Evolutionary conservation across 2,113 vertebrate genomes (phyloP), one percentile per base, ranked within the genome.

Genomic region (Condylura cristata): DNA sequence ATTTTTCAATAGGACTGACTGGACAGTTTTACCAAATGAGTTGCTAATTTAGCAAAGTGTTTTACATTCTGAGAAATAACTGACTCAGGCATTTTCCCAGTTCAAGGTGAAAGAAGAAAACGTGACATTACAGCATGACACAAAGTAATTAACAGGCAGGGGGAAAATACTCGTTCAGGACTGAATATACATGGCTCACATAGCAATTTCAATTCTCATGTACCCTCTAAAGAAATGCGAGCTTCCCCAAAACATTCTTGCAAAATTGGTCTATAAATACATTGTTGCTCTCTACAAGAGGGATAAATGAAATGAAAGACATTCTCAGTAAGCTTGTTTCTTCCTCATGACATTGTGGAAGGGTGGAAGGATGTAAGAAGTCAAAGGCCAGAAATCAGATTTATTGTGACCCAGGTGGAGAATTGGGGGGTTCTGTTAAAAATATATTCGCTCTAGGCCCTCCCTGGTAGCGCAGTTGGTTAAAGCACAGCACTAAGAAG

Each of bases 11-110:
- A 63, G 51, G n/a, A 88, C 32, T 86, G 58, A 63, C 74, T 48
- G 28, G 26, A 89, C 66, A 79, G 44, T 75, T 94, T 79, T 93
- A 46, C 32, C 39, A 93, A 80, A 60, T 91, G 26, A 80, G 17
- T 86, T 83, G 22, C 26, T 89, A 79, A 44, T 74, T 89, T 93
- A 76, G 28, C 2, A 20, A 75, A 93, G 28, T 82, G 0, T 34
- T 76, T 96, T 70, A 12, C 3, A 94, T 56, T 20, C 37, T n/a
- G 88, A 85, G 22, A 93, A 94, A 74, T 88, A 30, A 91, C 74
- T 46, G 30, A 79, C 39, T 75, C 11, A 6, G 24, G 7, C 28
- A 91, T 86, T 89, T 89, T 86, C 44, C 26, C 7, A 91, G 44
- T 86, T 93, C 60, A 80, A 91, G 12, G 14, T 88, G 72, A 96